These are phyloP conservation scores for Aphidius ervi DNA, from an alignment of 1,140 invertebrate species.

Conservation along the genomic window DNA sequence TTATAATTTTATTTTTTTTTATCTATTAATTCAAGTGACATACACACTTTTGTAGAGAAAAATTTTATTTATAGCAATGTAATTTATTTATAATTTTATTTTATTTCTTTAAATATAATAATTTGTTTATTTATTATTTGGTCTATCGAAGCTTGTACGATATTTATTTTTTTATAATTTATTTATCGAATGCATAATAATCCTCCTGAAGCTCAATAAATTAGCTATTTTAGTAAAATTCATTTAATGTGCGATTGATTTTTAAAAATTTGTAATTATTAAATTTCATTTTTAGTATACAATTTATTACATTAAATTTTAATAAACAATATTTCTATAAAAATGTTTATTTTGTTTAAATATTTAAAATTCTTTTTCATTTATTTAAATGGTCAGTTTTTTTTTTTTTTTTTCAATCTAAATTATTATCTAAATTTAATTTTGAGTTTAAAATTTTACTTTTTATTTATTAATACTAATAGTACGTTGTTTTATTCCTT, in stretches of 20 bases:
- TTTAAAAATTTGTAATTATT: slow-evolving; percentile 7
- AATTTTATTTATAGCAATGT: slow-evolving; percentile 4
- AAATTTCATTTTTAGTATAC: slow-evolving; percentile 14
- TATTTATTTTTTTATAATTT: slow-evolving; percentile 13
- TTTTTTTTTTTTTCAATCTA: slow-evolving; percentile 6
- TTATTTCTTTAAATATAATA: slow-evolving; percentile 11
- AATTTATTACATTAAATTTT: slow-evolving; percentile 8
- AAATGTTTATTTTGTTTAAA: slow-evolving; percentile 6
- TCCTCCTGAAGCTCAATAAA: slow-evolving; percentile 2
- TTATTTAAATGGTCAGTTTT: slow-evolving; percentile 22
- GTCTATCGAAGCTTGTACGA: slow-evolving; percentile 28
- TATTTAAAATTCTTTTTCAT: slow-evolving; percentile 8
- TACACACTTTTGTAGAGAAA: not conserved
- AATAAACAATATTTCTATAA: slow-evolving; percentile 19
- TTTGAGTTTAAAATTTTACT: too few species aligned
- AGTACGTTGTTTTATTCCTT: too few species aligned
- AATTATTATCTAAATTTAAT: not conserved
- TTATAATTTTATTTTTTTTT: not conserved
- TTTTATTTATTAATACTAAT: too few species aligned
- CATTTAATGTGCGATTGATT: slow-evolving; percentile 14
- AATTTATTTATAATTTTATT: slow-evolving; percentile 7
- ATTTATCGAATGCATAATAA: slow-evolving; percentile 1
- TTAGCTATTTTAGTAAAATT: too few species aligned
- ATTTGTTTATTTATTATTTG: slow-evolving; percentile 15
- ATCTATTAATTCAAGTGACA: too few species aligned